A percentile compares a stretch with the other conserved stretches of the same genome.
Evolutionary conservation across 1,140 invertebrate genomes (phyloP).

Genomic region (Copidosoma floridanum): DNA sequence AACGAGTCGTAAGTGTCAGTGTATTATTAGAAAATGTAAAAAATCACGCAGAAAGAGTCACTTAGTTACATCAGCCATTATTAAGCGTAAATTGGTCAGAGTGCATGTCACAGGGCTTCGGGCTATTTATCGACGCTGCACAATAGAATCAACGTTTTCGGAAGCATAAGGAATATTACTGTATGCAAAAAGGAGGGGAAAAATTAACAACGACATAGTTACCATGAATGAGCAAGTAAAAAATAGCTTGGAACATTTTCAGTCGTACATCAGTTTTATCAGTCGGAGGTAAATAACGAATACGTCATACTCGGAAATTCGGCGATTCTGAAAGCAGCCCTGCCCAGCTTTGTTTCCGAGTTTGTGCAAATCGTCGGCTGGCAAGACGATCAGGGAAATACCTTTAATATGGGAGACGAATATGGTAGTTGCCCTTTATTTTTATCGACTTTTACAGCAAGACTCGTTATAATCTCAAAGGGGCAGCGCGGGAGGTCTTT

Average conservation of each 20-base stretch:
- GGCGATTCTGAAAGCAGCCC: slow-evolving; percentile 89
- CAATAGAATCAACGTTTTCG: too few relatives aligned
- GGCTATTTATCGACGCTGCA: background rate
- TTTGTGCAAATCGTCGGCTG: slow-evolving; percentile 85
- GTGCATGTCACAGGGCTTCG: background rate
- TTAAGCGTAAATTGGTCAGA: slow-evolving; percentile 16
- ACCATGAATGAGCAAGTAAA: too few relatives aligned
- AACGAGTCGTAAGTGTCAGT: too few relatives aligned
- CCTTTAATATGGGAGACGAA: slow-evolving; percentile 60
- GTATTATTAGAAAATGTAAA: too few relatives aligned
- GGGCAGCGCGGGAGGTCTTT: too few relatives aligned
- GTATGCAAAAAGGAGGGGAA: too few relatives aligned
- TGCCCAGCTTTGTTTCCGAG: slow-evolving; percentile 89
- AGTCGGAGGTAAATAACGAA: slow-evolving; percentile 89
- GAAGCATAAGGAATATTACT: too few relatives aligned
- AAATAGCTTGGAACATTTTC: slow-evolving; percentile 47
- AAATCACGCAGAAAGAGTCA: too few relatives aligned
- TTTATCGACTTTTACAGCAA: background rate
- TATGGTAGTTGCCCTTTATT: slow-evolving; percentile 34
- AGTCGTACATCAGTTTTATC: slow-evolving; percentile 88
- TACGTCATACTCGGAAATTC: slow-evolving; percentile 91
- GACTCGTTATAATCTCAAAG: too few relatives aligned
- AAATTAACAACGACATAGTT: too few relatives aligned
- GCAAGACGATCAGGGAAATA: slow-evolving; percentile 77
- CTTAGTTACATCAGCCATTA: too few relatives aligned